Conservation (phyloP, 1,140 invertebrate genomes). For the Belonocnema kinseyi region DNA sequence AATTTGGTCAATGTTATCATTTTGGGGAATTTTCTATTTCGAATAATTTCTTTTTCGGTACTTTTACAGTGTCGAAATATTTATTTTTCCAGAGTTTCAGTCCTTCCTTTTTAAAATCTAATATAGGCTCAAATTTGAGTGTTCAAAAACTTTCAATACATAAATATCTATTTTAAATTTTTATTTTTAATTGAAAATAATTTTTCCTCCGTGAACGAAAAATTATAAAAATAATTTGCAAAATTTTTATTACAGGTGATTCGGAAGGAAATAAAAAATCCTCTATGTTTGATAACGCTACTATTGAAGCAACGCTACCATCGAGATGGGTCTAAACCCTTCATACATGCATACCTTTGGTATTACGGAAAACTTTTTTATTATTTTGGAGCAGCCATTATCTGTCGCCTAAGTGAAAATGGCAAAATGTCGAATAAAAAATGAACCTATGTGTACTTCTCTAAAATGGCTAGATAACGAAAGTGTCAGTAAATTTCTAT, state of each 20-base stretch:
- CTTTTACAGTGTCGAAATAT: no score
- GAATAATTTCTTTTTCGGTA: no score
- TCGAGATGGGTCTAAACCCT: conserved; percentile 86
- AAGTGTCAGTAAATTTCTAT: conserved; percentile 73
- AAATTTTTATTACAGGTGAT: conserved; percentile 43
- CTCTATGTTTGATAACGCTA: conserved; percentile 84
- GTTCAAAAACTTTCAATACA: no score
- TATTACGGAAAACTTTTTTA: conserved; percentile 88
- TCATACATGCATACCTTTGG: conserved; percentile 94
- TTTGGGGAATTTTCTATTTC: no score
- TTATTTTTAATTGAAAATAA: no score
- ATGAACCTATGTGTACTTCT: conserved; percentile 79
- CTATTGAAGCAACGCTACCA: conserved; percentile 82
- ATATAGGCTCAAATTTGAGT: no score
- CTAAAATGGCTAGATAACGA: conserved; percentile 85
- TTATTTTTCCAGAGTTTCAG: no score
- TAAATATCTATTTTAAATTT: no score
- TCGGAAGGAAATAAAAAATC: conserved; percentile 49
- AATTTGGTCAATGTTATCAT: no score
- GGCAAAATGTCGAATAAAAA: conserved; percentile 78
- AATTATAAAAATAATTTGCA: no score
- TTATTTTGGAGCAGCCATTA: conserved; percentile 90
- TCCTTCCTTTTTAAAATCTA: no score
- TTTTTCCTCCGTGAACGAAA: no score
- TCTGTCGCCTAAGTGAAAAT: conserved; percentile 80